Conservation (phyloP, 1,140 invertebrate species). For the Eufriesea mexicana region DNA sequence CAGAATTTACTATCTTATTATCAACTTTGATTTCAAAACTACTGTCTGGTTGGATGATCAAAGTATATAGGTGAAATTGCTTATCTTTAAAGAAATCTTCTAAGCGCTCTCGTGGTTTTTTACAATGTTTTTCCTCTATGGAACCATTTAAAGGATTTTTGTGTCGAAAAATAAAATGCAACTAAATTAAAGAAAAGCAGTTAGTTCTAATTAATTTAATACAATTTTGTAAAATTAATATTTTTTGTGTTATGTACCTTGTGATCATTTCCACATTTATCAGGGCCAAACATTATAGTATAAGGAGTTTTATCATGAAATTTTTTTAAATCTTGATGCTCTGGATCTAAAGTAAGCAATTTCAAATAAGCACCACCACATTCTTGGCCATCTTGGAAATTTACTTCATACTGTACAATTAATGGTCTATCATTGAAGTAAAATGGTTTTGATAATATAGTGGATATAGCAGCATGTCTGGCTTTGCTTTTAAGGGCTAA, state of each 20-base stretch:
- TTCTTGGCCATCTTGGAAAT: conserved; percentile 96
- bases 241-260: conserved; percentile 84
- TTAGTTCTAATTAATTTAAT: not conserved
- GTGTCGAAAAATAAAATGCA: conserved; percentile 99
- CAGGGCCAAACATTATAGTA: conserved; percentile 99
- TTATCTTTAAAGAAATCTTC: conserved; percentile 97
- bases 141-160: conserved; percentile 96
- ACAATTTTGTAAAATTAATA: not conserved
- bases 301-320: conserved; percentile 98
- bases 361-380: conserved; percentile 99
- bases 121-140: conserved; percentile 95
- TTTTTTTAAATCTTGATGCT: conserved; percentile 88
- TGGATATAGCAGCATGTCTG: conserved; percentile 96
- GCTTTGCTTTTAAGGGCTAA: conserved; percentile 97
- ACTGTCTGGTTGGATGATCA: conserved; percentile 95
- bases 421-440: conserved; percentile 94
- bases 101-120: conserved; percentile 92
- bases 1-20: conserved; percentile 91
- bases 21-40: conserved; percentile 88
- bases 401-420: conserved; percentile 96
- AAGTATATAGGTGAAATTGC: conserved; percentile 96
- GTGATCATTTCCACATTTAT: conserved; percentile 98
- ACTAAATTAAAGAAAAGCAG: conserved; percentile 79
- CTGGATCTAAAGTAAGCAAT: conserved; percentile 88
- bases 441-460: conserved; percentile 91